Evolutionary conservation across 2,797 vertebrate species (phyloP), one percentile per base, ranked within the genome.

Genomic region (Lerista edwardsae): DNA sequence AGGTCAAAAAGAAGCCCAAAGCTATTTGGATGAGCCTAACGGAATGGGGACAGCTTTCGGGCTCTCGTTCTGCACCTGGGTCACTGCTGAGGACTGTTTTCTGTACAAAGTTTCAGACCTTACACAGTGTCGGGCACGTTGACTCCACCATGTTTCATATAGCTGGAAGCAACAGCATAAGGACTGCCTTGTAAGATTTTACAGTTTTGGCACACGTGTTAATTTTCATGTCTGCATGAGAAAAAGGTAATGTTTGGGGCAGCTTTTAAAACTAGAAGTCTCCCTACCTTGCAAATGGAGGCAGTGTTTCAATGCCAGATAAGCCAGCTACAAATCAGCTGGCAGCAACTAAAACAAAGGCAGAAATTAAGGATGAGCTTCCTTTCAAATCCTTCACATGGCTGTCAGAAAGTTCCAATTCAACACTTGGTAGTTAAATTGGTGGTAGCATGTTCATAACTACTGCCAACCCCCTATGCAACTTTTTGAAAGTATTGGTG

Each of bases 1-100:
- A 78, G 69, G 21, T 82, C n/a, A 74, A 84, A 62, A 75, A 55
- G 72, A 34, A 39, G 27, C 31, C 39, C 61, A 75, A 57, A n/a
- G 47, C 44, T 67, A 27, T 55, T 41, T 17, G 44, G 27, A 72
- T 61, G 29, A 41, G 27, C 21, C n/a, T 61, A 36, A 15, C 61
- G 65, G 76, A 65, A 79, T 47, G n/a, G 61, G 34, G 61, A 65
- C 39, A 47, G 14, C n/a, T 41, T 44, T 65, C 10, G n/a, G 5
- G 5, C 4, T 12, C 9, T 12, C 25, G 31, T 31, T 41, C 11
- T 79, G 41, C 44, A 47, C 31, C 62, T 67, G 64, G 77, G 47
- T 79, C 65, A 51, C 19, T 67, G n/a, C 9, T 41, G 39, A 65
- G n/a, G 23, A 17, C 25, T 21, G 19, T 47, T 79, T 79, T 65